Evolutionary conservation across 2,888 invertebrate genomes (phyloP).

Genomic region (Ichneumoninae sp.): DNA sequence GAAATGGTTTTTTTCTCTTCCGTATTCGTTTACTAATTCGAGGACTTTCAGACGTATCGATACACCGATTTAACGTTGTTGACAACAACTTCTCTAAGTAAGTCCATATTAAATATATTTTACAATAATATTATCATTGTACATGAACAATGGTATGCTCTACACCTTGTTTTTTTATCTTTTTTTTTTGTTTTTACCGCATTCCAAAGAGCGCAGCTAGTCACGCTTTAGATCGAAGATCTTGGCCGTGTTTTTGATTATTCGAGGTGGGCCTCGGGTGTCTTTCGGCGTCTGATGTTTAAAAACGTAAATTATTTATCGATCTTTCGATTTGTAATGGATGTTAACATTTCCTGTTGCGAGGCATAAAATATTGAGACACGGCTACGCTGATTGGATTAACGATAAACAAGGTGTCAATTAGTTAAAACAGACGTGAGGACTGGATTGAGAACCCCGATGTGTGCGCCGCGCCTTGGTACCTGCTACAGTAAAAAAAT

Average conservation of each 20-base stretch:
- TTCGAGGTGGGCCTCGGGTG: background rate
- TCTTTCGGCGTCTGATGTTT: background rate
- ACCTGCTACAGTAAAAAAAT: slow-evolving; percentile 74
- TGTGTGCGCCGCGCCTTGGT: slow-evolving; percentile 81
- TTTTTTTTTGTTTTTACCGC: slow-evolving; percentile 67
- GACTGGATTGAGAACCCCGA: slow-evolving; percentile 80
- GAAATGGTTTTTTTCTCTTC: slow-evolving; percentile 26
- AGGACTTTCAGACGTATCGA: slow-evolving; percentile 47
- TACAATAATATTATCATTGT: slow-evolving; percentile 84
- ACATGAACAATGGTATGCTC: slow-evolving; percentile 83
- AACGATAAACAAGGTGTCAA: slow-evolving; percentile 81
- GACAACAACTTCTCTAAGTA: slow-evolving; percentile 80
- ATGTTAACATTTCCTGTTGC: slow-evolving; percentile 24
- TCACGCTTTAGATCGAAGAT: slow-evolving; percentile 16
- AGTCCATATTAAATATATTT: slow-evolving; percentile 84
- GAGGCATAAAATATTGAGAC: slow-evolving; percentile 55
- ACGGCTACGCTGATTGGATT: slow-evolving; percentile 77
- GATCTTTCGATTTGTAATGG: background rate
- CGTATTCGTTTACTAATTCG: slow-evolving; percentile 48
- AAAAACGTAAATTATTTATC: background rate
- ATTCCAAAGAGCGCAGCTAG: slow-evolving; percentile 76
- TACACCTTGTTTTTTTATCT: slow-evolving; percentile 73
- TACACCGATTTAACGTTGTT: slow-evolving; percentile 72
- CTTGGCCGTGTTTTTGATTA: slow-evolving; percentile 5
- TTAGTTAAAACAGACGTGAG: slow-evolving; percentile 82